Evolutionary conservation across 64 coral and sea anemone species (phyloP).

Genomic region (Stichodactyla mertensii): DNA sequence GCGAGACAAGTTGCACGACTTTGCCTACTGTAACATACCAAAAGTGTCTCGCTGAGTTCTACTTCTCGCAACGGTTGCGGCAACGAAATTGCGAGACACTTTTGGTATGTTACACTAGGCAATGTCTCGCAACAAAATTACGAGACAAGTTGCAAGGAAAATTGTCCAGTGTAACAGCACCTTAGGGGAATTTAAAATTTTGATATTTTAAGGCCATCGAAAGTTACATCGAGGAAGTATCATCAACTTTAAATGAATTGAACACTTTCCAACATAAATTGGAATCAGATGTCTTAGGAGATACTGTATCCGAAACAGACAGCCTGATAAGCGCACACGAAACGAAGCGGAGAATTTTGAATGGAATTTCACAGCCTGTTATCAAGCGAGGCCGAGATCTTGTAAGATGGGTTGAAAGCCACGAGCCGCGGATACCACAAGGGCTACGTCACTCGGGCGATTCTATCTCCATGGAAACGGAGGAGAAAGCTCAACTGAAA

Average conservation of each 20-base stretch:
- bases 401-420: constrained; percentile 43
- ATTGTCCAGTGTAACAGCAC: too few relatives aligned
- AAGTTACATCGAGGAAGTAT: neutral
- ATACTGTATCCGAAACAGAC: constrained; percentile 44
- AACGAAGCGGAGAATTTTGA: constrained; percentile 37
- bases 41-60: too few relatives aligned
- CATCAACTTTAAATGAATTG: constrained; percentile 11
- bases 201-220: neutral
- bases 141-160: too few relatives aligned
- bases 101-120: too few relatives aligned
- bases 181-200: too few relatives aligned
- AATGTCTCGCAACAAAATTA: too few relatives aligned
- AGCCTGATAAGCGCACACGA: constrained; percentile 54
- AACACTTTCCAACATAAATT: constrained; percentile 70
- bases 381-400: constrained; percentile 56
- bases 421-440: constrained; percentile 57
- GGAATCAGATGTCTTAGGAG: constrained; percentile 57
- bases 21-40: too few relatives aligned
- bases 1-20: too few relatives aligned
- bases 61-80: too few relatives aligned
- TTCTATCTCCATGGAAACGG: constrained; percentile 40
- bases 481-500: constrained; percentile 56
- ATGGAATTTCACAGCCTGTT: constrained; percentile 49
- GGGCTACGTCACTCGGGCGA: constrained; percentile 26
- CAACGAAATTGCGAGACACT: too few relatives aligned